Evolutionary conservation across 2,888 invertebrate genomes (phyloP).

Genomic region (Acanthosepion esculentum): DNA sequence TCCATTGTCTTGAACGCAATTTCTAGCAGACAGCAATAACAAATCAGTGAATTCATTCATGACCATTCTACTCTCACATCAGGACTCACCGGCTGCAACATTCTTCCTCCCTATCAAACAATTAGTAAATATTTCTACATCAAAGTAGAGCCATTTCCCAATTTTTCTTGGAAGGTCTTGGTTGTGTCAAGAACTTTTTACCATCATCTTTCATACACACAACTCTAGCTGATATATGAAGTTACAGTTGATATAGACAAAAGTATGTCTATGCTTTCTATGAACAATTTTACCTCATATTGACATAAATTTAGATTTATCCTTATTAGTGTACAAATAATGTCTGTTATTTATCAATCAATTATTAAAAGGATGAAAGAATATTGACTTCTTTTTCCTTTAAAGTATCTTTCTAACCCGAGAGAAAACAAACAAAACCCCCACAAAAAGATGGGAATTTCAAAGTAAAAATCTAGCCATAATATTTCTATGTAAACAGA

Average conservation of each 20-base stretch:
- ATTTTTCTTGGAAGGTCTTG: too few species aligned
- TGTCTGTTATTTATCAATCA: not conserved
- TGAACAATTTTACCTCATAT: not conserved
- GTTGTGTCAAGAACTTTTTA: too few species aligned
- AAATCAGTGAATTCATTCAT: too few species aligned
- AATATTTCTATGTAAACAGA: not conserved
- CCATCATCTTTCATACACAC: not conserved
- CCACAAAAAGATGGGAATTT: not conserved
- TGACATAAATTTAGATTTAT: not conserved
- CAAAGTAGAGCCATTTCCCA: too few species aligned
- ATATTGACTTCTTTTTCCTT: not conserved
- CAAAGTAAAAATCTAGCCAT: slow-evolving; percentile 4
- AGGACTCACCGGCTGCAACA: too few species aligned
- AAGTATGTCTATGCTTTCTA: not conserved
- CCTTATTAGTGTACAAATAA: not conserved
- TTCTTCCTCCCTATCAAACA: too few species aligned
- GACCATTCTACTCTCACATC: too few species aligned
- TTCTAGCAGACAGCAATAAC: too few species aligned
- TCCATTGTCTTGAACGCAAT: too few species aligned
- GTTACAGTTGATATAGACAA: not conserved
- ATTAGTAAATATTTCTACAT: too few species aligned
- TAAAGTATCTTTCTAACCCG: not conserved
- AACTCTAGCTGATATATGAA: not conserved
- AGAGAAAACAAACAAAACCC: not conserved
- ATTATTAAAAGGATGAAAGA: not conserved